These are phyloP conservation scores for Alentia gelatinosa DNA, from an alignment of 2,888 invertebrate species.

Conservation along the genomic window DNA sequence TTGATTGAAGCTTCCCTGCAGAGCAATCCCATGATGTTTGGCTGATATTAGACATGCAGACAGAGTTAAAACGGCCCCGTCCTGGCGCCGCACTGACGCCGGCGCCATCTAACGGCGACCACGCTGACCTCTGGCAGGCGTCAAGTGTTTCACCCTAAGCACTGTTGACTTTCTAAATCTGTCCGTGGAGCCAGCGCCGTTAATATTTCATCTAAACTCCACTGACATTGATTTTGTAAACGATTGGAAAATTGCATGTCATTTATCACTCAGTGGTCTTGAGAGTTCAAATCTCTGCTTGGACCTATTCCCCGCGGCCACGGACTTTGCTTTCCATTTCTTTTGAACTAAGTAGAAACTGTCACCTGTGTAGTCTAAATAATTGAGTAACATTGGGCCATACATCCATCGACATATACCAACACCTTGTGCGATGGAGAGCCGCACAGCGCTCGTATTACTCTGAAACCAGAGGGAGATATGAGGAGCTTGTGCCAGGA, in stretches of 20 bases:
- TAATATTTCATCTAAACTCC: background rate
- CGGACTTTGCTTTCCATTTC: too few relatives aligned
- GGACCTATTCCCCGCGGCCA: too few relatives aligned
- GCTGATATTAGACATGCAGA: background rate
- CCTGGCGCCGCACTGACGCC: background rate
- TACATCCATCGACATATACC: too few relatives aligned
- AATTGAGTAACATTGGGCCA: too few relatives aligned
- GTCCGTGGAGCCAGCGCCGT: background rate
- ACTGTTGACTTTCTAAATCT: slow-evolving; percentile 8
- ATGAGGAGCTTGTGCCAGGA: too few relatives aligned
- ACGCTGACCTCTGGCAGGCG: background rate
- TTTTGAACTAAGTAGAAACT: too few relatives aligned
- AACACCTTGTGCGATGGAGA: too few relatives aligned
- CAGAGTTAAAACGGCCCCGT: background rate
- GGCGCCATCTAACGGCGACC: background rate
- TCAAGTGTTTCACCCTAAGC: background rate
- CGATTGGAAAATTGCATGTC: background rate
- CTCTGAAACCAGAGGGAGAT: too few relatives aligned
- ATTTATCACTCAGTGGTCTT: background rate
- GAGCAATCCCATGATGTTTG: background rate
- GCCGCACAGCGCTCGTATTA: too few relatives aligned
- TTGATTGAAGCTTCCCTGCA: background rate
- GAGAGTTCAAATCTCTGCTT: background rate
- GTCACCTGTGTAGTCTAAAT: too few relatives aligned
- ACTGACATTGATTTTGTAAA: background rate